phyloP scores from a whole-genome alignment of 2,113 vertebrate genomes.

The Albula goreensis region DNA sequence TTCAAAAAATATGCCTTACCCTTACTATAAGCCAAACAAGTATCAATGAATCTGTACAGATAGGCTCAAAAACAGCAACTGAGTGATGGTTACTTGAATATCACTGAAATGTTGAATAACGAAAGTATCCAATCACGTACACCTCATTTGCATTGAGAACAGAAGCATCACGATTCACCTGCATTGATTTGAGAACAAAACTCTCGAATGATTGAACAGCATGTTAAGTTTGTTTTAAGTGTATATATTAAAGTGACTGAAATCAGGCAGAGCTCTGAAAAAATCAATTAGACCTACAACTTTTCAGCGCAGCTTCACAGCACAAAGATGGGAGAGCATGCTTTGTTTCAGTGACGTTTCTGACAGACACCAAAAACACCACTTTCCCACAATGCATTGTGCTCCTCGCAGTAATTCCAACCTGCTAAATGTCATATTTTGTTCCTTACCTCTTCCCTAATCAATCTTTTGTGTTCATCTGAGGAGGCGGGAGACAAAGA shows the following conservation, averaged over 20 bases:
- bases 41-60: neutral
- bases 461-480: slow-evolving; percentile 64
- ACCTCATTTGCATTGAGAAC: neutral
- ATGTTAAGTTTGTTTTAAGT: slow-evolving; percentile 47
- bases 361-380: slow-evolving; percentile 19
- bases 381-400: slow-evolving; percentile 32
- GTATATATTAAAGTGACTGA: slow-evolving; percentile 42
- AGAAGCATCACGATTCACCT: neutral
- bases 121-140: neutral
- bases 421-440: slow-evolving; percentile 52
- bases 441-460: slow-evolving; percentile 55
- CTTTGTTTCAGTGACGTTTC: slow-evolving; percentile 7
- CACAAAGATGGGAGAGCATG: neutral
- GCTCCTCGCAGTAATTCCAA: slow-evolving; percentile 42
- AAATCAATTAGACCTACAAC: neutral
- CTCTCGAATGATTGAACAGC: slow-evolving; percentile 12
- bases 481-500: slow-evolving; percentile 31
- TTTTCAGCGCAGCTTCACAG: neutral
- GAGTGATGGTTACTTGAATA: neutral
- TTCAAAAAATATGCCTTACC: neutral
- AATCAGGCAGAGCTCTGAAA: slow-evolving; percentile 45
- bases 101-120: neutral
- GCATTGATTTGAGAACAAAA: neutral
- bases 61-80: neutral
- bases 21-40: neutral